Evolutionary conservation across 92 coral and sea anemone species (phyloP), one percentile per base, ranked within the genome.

Genomic region (Virgularia gustaviana): DNA sequence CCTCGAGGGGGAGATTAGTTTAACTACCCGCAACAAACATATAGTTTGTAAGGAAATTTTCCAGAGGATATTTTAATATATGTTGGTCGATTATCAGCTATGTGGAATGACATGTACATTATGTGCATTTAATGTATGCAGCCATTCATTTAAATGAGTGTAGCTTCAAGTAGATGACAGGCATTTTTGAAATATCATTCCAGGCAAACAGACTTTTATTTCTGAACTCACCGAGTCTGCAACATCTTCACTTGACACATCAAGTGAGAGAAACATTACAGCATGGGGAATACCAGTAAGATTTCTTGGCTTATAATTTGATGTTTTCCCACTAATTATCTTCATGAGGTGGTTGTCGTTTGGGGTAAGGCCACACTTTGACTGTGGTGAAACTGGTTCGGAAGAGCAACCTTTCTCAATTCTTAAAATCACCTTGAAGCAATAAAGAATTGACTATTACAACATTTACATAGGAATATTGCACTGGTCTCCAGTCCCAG

Each of bases 331-430:
- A 82, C 94, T 92, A 35, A 92, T 89, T 64, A 92, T 65, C 55
- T 89, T 89, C 56, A 92, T 82, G 53, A 92, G 79, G 66, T 92
- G 98, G 57, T 83, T 89, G 65, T 92, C 98, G 60, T 85, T 91
- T 71, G 86, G 88, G 47, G 71, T 63, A 0, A 84, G 88, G 33
- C 73, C 44, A 31, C 58, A 52, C n/a, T 62, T 58, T n/a, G 67
- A 75, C 24, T 65, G 31, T 35, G 70, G 86, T 30, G 80, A 83
- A 55, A 79, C 85, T 53, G 87, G 79, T 18, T 68, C 51, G 9
- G 90, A 30, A 29, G 85, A 88, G 35, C 80, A 71, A 36, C 66
- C 73, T 59, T 95, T 83, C 71, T 91, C 91, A 36, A 91, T 86
- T n/a, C 85, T 86, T 1, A 91, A 87, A 32, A 85, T 91, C 29